Base-by-base conservation (phyloP, 2,113 vertebrate genomes). In the Carassius gibelio region DNA sequence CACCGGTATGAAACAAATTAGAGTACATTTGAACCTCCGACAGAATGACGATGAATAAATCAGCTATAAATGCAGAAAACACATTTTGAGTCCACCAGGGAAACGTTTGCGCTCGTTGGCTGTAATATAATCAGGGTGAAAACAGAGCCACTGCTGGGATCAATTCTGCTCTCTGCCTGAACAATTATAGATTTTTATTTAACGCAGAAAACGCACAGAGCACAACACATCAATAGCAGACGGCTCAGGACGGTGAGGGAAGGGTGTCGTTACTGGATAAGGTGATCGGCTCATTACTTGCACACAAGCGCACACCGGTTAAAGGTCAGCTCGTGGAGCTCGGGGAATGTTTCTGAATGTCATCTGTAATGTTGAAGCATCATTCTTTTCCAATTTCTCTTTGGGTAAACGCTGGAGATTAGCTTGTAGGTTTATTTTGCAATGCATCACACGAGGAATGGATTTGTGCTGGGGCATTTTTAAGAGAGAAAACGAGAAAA, bases 151-250 rank as follows among this genome's bases (percentile, higher is more conserved):
- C 79, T 81, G 61, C n/a, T 21, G 2, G 42, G 38, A 81, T 81
- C 61, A 81, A 21, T 81, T 68, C 26, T 66, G 61, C 42, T 81
- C 79, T 68, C 45, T 81, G 79, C 42, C 62, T 23, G 10, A 81
- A 50, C 79, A 68, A 68, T 68, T 68, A 81, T 81, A 48, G 79
- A 81, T 69, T 81, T 81, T 81, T 69, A 45, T 52, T 50, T 81
- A 69, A 30, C 48, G 23, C 61, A 34, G 64, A 81, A 50, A 69
- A 69, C 23, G 17, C 62, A 34, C 23, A 26, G 61, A 81, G 45
- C 62, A 81, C 17, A 81, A n/a, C 79, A 14, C 61, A 30, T 81
- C 45, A 68, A 52, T 81, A 81, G 17, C 11, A 8, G 57, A 42
- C 11, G 59, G 52, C 57, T 42, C 36, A 5, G 3, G 68, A 6